phyloP scores from a whole-genome alignment of 2,113 vertebrate species.

The Microtus pennsylvanicus region DNA sequence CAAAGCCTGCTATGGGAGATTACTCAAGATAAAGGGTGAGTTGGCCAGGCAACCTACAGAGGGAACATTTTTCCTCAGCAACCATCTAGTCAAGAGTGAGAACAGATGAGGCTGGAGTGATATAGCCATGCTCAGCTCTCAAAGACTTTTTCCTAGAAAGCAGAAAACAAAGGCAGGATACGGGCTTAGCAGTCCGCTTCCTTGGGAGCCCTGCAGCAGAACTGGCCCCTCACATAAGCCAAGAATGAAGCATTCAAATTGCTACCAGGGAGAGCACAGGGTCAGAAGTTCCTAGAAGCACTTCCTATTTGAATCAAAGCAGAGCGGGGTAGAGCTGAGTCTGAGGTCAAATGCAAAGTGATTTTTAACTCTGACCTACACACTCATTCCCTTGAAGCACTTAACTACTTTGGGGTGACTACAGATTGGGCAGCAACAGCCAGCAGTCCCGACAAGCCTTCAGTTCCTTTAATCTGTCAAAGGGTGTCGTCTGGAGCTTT shows the following conservation, averaged over 20 bases:
- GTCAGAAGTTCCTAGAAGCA: constrained; percentile 67
- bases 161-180: constrained; percentile 74
- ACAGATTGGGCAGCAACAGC: not conserved
- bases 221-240: not conserved
- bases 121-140: constrained; percentile 5
- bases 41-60: not conserved
- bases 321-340: not conserved
- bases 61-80: not conserved
- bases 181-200: constrained; percentile 63
- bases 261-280: not conserved
- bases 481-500: not conserved
- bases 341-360: not conserved
- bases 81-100: not conserved
- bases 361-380: not conserved
- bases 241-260: constrained; percentile 61
- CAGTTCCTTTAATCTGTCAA: not conserved
- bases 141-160: constrained; percentile 77
- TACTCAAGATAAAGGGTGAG: not conserved
- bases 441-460: not conserved
- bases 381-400: not conserved
- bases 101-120: not conserved
- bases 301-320: constrained; percentile 59
- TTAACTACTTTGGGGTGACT: not conserved
- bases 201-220: constrained; percentile 23
- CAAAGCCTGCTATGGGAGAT: not conserved